These are phyloP conservation scores for Hipposideros larvatus DNA, from an alignment of 2,797 vertebrate genomes.

Conservation along the genomic window DNA sequence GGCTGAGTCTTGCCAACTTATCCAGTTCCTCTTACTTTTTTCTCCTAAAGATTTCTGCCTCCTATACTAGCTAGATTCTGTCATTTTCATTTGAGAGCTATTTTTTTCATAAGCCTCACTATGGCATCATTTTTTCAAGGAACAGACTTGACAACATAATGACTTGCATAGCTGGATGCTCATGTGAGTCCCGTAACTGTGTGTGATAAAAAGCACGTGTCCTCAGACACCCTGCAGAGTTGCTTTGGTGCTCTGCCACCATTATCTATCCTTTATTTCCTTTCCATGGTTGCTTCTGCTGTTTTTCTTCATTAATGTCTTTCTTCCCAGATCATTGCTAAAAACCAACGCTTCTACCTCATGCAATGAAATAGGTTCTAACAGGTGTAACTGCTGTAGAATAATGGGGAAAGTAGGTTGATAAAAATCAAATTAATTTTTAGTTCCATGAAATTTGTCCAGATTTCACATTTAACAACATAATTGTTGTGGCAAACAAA, in stretches of 20 bases:
- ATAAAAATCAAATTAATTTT: constrained; percentile 49
- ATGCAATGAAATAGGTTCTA: background rate
- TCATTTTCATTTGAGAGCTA: background rate
- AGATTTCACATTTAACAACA: background rate
- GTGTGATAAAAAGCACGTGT: background rate
- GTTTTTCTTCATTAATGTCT: constrained; percentile 37
- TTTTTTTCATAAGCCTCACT: background rate
- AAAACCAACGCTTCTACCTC: background rate
- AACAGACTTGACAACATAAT: constrained; percentile 32
- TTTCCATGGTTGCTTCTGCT: background rate
- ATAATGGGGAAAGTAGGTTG: background rate
- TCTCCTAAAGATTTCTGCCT: constrained; percentile 31
- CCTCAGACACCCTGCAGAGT: background rate
- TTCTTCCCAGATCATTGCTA: constrained; percentile 4
- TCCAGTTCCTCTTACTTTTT: background rate
- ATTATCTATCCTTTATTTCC: constrained; percentile 40
- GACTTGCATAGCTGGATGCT: background rate
- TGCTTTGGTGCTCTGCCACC: background rate
- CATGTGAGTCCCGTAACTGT: background rate
- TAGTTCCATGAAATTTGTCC: background rate
- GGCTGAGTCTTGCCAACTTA: background rate
- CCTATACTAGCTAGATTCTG: background rate
- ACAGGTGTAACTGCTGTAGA: background rate
- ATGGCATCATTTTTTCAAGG: constrained; percentile 16
- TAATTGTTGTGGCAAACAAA: constrained; percentile 56